A percentile compares a stretch with the other conserved stretches of the same genome.
Evolutionary conservation across 2,888 invertebrate species (phyloP).

Genomic region (Dryomyza anilis): DNA sequence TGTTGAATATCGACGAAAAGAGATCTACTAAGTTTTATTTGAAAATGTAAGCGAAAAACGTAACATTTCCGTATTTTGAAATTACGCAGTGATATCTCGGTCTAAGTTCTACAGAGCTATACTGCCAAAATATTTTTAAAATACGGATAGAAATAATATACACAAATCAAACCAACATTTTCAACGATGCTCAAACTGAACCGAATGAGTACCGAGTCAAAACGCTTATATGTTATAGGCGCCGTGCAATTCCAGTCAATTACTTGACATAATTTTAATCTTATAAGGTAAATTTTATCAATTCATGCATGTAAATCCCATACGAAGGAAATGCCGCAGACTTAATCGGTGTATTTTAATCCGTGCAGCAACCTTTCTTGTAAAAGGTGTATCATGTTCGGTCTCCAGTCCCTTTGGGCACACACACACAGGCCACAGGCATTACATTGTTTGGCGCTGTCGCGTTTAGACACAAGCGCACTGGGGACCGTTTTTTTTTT

Average conservation of each 20-base stretch:
- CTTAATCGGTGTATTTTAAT: neutral
- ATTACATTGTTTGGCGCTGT: slow-evolving; percentile 4
- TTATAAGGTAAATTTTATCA: neutral
- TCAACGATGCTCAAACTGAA: too few relatives aligned
- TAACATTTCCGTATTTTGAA: too few relatives aligned
- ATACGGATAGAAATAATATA: too few relatives aligned
- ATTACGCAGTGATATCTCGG: too few relatives aligned
- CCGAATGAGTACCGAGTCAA: neutral
- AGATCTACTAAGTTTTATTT: too few relatives aligned
- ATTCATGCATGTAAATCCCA: slow-evolving; percentile 6
- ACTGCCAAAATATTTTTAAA: too few relatives aligned
- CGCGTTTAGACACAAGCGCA: neutral
- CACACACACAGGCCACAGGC: neutral
- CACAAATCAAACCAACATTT: too few relatives aligned
- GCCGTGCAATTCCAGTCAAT: neutral
- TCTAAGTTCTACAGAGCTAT: too few relatives aligned
- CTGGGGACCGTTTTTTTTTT: neutral
- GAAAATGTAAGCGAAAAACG: too few relatives aligned
- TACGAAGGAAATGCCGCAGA: neutral
- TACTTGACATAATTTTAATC: slow-evolving; percentile 7
- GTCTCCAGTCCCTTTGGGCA: neutral
- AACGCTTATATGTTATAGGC: neutral
- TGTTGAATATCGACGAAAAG: too few relatives aligned
- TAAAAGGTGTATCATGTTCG: neutral
- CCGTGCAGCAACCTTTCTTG: neutral